Evolutionary conservation across 2,888 invertebrate species (phyloP).

Genomic region (Perizoma affinitatum): DNA sequence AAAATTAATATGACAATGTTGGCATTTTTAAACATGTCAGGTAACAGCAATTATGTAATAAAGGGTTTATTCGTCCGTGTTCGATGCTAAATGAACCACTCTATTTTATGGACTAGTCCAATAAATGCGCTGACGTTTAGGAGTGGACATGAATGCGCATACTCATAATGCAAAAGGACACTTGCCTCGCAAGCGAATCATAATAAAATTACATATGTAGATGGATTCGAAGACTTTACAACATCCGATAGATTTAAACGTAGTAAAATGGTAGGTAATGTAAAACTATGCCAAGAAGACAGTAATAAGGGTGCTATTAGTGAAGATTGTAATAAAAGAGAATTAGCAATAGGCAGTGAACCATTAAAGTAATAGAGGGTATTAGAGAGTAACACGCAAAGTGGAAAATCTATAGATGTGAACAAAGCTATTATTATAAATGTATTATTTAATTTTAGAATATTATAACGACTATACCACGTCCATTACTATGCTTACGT

Average conservation of each 20-base stretch:
- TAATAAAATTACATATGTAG: slow-evolving; percentile 71
- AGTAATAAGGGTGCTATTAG: slow-evolving; percentile 30
- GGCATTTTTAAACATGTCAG: slow-evolving; percentile 33
- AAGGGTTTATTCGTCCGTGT: slow-evolving; percentile 56
- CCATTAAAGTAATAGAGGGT: slow-evolving; percentile 28
- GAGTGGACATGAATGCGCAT: slow-evolving; percentile 53
- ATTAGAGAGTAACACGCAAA: slow-evolving; percentile 23
- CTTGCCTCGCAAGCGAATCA: slow-evolving; percentile 63
- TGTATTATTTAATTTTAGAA: too few relatives aligned
- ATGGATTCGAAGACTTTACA: slow-evolving; percentile 55
- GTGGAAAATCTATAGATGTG: slow-evolving; percentile 20
- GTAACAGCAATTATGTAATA: slow-evolving; percentile 67
- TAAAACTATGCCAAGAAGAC: slow-evolving; percentile 46
- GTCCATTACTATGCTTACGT: too few relatives aligned
- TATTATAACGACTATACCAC: too few relatives aligned
- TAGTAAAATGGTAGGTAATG: slow-evolving; percentile 51
- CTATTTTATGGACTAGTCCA: slow-evolving; percentile 72
- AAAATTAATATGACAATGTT: slow-evolving; percentile 57
- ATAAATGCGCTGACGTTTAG: slow-evolving; percentile 66
- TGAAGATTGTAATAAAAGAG: slow-evolving; percentile 34
- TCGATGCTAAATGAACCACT: slow-evolving; percentile 72
- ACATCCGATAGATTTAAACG: slow-evolving; percentile 49
- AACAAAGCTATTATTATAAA: slow-evolving; percentile 14
- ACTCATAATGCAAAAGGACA: slow-evolving; percentile 72
- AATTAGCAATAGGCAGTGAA: slow-evolving; percentile 32